phyloP scores from a whole-genome alignment of 2,797 vertebrate genomes.

The Poecile montanus region DNA sequence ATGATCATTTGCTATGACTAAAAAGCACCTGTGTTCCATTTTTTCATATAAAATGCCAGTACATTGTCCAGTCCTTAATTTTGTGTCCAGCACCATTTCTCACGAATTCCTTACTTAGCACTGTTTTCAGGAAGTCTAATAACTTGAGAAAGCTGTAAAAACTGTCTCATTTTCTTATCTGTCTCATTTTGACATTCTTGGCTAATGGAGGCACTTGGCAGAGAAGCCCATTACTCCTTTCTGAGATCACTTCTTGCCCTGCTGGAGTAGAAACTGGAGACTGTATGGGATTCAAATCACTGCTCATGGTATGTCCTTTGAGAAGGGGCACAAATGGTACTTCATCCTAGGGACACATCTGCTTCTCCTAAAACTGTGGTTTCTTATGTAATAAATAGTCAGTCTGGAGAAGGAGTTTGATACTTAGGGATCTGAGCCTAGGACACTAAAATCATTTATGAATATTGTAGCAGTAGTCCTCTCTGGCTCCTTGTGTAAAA shows the following conservation, averaged over 20 bases:
- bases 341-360: neutral
- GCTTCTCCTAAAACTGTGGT: neutral
- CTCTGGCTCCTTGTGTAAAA: neutral
- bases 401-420: neutral
- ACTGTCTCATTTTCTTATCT: neutral
- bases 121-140: neutral
- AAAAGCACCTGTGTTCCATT: neutral
- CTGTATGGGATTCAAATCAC: neutral
- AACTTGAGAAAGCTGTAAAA: neutral
- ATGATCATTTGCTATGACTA: neutral
- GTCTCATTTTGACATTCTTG: neutral
- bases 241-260: neutral
- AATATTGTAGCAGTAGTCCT: neutral
- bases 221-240: neutral
- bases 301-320: neutral
- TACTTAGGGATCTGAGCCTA: neutral
- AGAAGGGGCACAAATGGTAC: neutral
- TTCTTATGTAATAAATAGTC: neutral
- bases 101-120: neutral
- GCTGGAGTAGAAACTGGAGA: neutral
- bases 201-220: accelerated
- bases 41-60: neutral
- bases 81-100: neutral
- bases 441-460: neutral
- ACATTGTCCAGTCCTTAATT: neutral